Conservation (phyloP, 2,888 invertebrate species). For the Thymelicus acteon region DNA sequence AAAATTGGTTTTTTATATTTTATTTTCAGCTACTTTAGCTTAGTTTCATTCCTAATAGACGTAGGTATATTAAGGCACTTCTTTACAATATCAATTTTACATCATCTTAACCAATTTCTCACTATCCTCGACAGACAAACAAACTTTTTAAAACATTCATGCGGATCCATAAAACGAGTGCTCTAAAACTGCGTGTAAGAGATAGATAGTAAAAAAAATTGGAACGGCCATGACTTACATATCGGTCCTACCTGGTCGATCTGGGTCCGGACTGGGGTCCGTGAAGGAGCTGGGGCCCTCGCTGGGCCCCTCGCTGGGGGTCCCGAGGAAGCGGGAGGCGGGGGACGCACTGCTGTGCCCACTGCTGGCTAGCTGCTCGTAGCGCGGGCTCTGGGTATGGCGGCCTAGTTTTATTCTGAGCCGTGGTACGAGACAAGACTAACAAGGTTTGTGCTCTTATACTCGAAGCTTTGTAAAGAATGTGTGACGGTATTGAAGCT, state of each 20-base stretch:
- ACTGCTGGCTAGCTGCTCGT: conserved; percentile 80
- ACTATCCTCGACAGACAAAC: too few relatives aligned
- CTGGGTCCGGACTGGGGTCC: conserved; percentile 73
- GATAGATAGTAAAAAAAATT: conserved; percentile 71
- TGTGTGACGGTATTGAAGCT: neutral
- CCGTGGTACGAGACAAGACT: neutral
- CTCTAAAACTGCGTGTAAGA: conserved; percentile 42
- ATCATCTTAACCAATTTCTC: too few relatives aligned
- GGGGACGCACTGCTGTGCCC: conserved; percentile 78
- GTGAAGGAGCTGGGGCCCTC: conserved; percentile 55
- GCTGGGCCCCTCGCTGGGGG: conserved; percentile 75
- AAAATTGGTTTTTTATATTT: neutral
- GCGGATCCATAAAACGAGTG: conserved; percentile 19
- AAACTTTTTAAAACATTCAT: neutral
- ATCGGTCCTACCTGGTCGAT: conserved; percentile 84
- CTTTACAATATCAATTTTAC: too few relatives aligned
- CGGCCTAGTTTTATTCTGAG: neutral
- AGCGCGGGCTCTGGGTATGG: conserved; percentile 72
- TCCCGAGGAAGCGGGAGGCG: conserved; percentile 70
- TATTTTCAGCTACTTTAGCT: too few relatives aligned
- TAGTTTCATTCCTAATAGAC: too few relatives aligned
- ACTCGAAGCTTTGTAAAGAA: too few relatives aligned
- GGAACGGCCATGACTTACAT: conserved; percentile 83
- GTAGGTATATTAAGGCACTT: too few relatives aligned
- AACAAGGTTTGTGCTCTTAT: too few relatives aligned